A percentile compares a stretch with the other conserved stretches of the same genome.
Conservation (phyloP, 1,140 invertebrate species). For the Drosophila setifemur region DNA sequence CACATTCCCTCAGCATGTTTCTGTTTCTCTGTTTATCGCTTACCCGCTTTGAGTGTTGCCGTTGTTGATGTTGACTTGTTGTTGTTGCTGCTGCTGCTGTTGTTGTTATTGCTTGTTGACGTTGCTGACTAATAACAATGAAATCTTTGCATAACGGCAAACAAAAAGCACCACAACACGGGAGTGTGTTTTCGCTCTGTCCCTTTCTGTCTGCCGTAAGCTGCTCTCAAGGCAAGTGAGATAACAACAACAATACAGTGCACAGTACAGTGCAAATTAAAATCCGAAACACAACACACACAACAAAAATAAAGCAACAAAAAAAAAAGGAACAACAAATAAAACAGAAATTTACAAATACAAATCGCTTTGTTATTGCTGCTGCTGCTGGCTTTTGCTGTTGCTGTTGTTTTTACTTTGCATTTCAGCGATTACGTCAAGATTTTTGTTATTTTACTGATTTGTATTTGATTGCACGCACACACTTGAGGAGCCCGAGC, state of each 20-base stretch:
- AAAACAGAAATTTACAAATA: too few species aligned
- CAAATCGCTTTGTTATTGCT: constrained; percentile 38
- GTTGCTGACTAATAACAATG: constrained; percentile 68
- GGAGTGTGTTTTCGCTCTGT: constrained; percentile 37
- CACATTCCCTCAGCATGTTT: constrained; percentile 3
- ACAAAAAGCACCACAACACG: constrained; percentile 34
- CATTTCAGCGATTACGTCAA: constrained; percentile 74
- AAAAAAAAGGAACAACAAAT: constrained; percentile 2
- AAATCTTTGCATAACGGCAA: constrained; percentile 70
- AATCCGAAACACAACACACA: constrained; percentile 18
- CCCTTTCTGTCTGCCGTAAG: constrained; percentile 22
- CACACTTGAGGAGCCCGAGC: background rate
- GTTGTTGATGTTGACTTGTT: background rate
- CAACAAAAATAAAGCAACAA: constrained; percentile 8
- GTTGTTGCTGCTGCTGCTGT: too few species aligned
- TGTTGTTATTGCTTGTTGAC: constrained; percentile 34
- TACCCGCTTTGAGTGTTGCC: constrained; percentile 29
- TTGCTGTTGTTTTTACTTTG: constrained; percentile 49
- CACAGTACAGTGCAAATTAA: constrained; percentile 22
- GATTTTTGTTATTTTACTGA: constrained; percentile 76
- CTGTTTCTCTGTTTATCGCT: constrained; percentile 34
- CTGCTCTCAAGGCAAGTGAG: constrained; percentile 8
- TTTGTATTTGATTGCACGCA: constrained; percentile 70
- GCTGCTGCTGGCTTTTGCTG: constrained; percentile 34
- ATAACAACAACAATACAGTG: constrained; percentile 15